These are phyloP conservation scores for Spizaetus ornatus DNA, from an alignment of 2,113 vertebrate genomes.

Conservation along the genomic window DNA sequence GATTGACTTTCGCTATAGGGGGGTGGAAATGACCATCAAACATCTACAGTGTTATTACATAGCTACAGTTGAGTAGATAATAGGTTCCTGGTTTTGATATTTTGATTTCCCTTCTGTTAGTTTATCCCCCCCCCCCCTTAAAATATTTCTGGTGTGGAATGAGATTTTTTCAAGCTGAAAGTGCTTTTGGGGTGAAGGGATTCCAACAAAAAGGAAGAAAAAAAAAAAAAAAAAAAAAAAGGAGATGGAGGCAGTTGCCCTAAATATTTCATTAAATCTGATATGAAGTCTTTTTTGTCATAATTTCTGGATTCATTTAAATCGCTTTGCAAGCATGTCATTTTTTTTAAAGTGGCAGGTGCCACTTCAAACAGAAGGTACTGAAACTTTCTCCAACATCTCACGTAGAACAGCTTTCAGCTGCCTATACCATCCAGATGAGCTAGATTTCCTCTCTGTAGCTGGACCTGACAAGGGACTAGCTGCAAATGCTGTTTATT, in stretches of 20 bases:
- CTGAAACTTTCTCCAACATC: neutral
- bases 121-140: accelerated
- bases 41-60: neutral
- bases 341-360: neutral
- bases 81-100: neutral
- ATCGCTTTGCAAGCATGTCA: neutral
- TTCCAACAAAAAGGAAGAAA: neutral
- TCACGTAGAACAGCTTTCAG: neutral
- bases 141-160: neutral
- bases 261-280: neutral
- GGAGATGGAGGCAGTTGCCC: neutral
- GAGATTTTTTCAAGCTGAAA: neutral
- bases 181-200: neutral
- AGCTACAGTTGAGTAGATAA: neutral
- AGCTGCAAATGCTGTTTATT: neutral
- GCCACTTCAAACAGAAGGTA: neutral
- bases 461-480: neutral
- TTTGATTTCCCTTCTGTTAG: neutral
- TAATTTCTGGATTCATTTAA: neutral
- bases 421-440: neutral
- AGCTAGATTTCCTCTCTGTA: neutral
- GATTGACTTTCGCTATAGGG: neutral
- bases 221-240: too few species aligned
- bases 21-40: neutral
- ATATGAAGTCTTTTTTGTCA: neutral